These are phyloP conservation scores for Lordiphosa clarofinis DNA, from an alignment of 1,140 invertebrate genomes.

Conservation along the genomic window DNA sequence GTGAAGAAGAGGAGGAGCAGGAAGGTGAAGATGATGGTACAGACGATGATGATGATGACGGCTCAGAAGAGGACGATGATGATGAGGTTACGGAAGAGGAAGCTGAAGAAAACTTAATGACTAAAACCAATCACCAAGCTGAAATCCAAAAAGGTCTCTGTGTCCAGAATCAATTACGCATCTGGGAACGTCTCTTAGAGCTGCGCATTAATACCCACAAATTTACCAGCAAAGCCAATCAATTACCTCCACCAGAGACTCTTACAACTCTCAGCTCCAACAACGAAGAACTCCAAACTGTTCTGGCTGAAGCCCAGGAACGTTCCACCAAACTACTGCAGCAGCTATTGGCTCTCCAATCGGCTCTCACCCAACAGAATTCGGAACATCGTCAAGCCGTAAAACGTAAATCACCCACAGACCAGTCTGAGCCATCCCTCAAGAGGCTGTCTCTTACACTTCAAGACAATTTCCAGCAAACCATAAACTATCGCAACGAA, in stretches of 20 bases:
- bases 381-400: conserved; percentile 64
- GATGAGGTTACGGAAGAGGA: conserved; percentile 31
- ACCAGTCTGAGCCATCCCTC: conserved; percentile 57
- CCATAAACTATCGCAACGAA: conserved; percentile 86
- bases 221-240: conserved; percentile 86
- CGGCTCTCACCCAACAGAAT: conserved; percentile 56
- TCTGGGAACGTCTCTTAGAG: conserved; percentile 92
- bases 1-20: conserved; percentile 2
- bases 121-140: conserved; percentile 78
- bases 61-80: conserved; percentile 40
- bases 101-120: conserved; percentile 69
- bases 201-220: conserved; percentile 92
- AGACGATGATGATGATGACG: conserved; percentile 45
- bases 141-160: conserved; percentile 88
- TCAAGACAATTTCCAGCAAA: conserved; percentile 83
- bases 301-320: conserved; percentile 81
- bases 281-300: conserved; percentile 81
- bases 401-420: conserved; percentile 78
- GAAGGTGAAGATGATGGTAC: conserved; percentile 12
- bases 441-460: conserved; percentile 85
- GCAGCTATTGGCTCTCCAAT: conserved; percentile 84
- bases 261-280: conserved; percentile 81
- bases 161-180: conserved; percentile 86
- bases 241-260: conserved; percentile 85
- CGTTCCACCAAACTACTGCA: conserved; percentile 83